Conservation (phyloP, 2,888 invertebrate genomes). For the Salpingus planirostris region DNA sequence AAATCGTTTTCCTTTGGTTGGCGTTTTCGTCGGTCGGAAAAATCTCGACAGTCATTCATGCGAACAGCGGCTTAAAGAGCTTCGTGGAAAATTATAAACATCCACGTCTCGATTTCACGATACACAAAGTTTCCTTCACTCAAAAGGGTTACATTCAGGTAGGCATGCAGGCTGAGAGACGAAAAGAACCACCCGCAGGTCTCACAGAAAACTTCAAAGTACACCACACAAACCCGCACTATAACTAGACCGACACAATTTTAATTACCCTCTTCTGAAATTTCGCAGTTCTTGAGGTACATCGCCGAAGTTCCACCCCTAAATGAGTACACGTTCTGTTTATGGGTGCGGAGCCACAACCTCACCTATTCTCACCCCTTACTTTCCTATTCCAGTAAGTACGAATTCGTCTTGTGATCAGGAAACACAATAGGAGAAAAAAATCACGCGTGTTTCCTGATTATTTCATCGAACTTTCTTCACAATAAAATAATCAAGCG, state of each 20-base stretch:
- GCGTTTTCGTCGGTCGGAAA: constrained; percentile 11
- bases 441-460: too few relatives aligned
- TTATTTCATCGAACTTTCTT: too few relatives aligned
- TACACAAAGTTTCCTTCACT: constrained; percentile 54
- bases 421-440: too few relatives aligned
- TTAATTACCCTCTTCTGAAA: too few relatives aligned
- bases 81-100: constrained; percentile 10
- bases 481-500: too few relatives aligned
- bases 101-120: constrained; percentile 21
- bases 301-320: constrained; percentile 44
- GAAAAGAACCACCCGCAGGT: constrained; percentile 5
- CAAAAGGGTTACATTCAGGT: constrained; percentile 65
- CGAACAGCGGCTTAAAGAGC: constrained; percentile 6
- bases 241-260: too few relatives aligned
- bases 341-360: constrained; percentile 46
- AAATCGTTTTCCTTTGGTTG: constrained; percentile 8
- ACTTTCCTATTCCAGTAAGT: constrained; percentile 50
- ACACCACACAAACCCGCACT: too few relatives aligned
- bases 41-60: constrained; percentile 15
- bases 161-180: constrained; percentile 13
- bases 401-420: too few relatives aligned
- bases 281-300: constrained; percentile 45
- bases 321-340: constrained; percentile 47
- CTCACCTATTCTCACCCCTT: constrained; percentile 45
- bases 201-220: not conserved